Base-by-base conservation (phyloP, 1,140 invertebrate genomes). In the Mamestra configurata region DNA sequence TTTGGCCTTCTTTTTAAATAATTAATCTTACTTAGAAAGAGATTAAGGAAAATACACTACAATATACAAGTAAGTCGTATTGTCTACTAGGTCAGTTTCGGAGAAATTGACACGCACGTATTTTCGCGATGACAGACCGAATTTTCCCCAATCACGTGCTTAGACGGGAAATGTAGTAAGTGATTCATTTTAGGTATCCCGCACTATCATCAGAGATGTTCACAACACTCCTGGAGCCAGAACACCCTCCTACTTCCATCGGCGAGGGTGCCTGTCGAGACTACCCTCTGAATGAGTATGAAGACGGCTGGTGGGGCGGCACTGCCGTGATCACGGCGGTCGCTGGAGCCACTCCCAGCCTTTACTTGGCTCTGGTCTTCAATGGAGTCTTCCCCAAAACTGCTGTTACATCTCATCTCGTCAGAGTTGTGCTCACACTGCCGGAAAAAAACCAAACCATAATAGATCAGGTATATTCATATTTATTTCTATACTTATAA, bases 281-380 rank as follows among this genome's bases (percentile, higher is more conserved):
- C 88, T 78, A 87, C 72, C 84, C 90, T 0, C 96, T 95, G 93
- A 87, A 93, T 11, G 90, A 91, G 0, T 88, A 92, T 53, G 97
- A 97, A 1, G 96, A 97, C 24, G 97, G 97, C 1, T 98, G 97
- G 70, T 98, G 98, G 51, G 98, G 98, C 15, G 98, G 97, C 0
- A 98, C 98, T 0, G 98, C 98, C 4, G 97, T 98, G 15, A 97
- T 99, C 0, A 98, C 98, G 0, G 97, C 97, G 0, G 97, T 96
- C 0, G 97, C 97, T 0, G 96, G 97, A 0, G 96, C 97, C 0
- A 96, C 97, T 0, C 97, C 98, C 0, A 98, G 97, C 2, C 96
- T 98, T 73, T 98, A 98, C 85, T 89, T 98, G 0, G 97, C 97
- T 0, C 90, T 98, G 0, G 96, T 98, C 0, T 98, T 98, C 87